Conservation (phyloP, 2,888 invertebrate species). For the Chalcosyrphus nemorum region DNA sequence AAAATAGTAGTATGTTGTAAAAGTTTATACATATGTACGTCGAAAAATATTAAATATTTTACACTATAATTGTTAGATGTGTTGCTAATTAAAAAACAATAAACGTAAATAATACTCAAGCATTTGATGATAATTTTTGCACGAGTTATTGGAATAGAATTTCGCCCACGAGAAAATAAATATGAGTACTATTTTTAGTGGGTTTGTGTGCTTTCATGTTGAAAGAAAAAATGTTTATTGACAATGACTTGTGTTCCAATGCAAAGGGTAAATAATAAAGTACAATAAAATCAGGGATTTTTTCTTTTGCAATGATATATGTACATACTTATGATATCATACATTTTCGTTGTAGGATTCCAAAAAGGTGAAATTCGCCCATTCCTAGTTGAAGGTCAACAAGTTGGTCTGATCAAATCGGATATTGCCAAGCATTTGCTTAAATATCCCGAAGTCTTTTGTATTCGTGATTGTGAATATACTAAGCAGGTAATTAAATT, state of each 20-base stretch:
- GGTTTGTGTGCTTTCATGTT: neutral
- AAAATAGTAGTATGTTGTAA: too few species aligned
- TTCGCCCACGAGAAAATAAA: neutral
- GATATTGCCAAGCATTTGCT: conserved; percentile 92
- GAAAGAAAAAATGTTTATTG: neutral
- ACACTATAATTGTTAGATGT: too few species aligned
- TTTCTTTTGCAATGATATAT: conserved; percentile 12
- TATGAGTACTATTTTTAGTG: neutral
- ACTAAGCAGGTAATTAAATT: conserved; percentile 78
- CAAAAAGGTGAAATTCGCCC: conserved; percentile 91
- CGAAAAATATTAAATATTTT: too few species aligned
- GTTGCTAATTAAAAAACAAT: neutral
- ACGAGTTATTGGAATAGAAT: neutral
- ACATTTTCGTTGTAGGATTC: conserved; percentile 84
- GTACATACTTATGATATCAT: conserved; percentile 30
- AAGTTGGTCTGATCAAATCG: conserved; percentile 93
- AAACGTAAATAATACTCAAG: neutral
- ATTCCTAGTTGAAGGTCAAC: conserved; percentile 93
- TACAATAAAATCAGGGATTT: neutral
- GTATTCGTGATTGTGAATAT: conserved; percentile 80
- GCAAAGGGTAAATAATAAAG: neutral
- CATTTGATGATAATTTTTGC: neutral
- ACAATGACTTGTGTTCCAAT: neutral
- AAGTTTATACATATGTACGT: too few species aligned
- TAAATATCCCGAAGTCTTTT: conserved; percentile 90